Conservation (phyloP, 2,888 invertebrate genomes). For the Andrena marginata region DNA sequence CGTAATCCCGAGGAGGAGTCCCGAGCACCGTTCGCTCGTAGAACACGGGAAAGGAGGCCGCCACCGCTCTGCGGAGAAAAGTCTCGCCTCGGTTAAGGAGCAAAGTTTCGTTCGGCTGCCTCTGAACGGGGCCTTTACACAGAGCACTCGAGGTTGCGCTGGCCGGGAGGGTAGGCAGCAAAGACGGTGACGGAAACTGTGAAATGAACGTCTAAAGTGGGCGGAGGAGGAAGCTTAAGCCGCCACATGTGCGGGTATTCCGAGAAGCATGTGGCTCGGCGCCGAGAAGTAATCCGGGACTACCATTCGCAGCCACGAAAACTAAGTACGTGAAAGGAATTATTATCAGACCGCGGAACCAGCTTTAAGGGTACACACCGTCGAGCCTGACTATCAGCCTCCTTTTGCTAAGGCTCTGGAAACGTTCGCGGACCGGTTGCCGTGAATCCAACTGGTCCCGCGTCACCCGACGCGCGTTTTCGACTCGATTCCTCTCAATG, state of each 20-base stretch:
- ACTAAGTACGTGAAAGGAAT: constrained; percentile 65
- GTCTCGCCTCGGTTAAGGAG: constrained; percentile 41
- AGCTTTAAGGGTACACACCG: constrained; percentile 33
- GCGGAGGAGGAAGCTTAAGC: constrained; percentile 48
- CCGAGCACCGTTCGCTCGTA: neutral
- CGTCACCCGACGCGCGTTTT: constrained; percentile 9
- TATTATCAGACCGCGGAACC: constrained; percentile 60
- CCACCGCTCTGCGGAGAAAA: constrained; percentile 32
- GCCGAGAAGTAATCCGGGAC: constrained; percentile 56
- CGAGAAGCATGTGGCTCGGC: constrained; percentile 45
- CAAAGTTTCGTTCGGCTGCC: constrained; percentile 34
- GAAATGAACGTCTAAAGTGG: constrained; percentile 61
- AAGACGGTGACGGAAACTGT: constrained; percentile 60
- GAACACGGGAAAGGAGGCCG: constrained; percentile 9
- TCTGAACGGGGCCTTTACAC: constrained; percentile 6
- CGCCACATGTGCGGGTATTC: constrained; percentile 58
- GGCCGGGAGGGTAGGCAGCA: constrained; percentile 44
- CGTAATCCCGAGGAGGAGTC: constrained; percentile 12
- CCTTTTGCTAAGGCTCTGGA: constrained; percentile 3
- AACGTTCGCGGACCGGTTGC: constrained; percentile 38
- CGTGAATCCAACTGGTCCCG: constrained; percentile 36
- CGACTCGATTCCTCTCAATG: constrained; percentile 38
- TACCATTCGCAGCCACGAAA: constrained; percentile 56
- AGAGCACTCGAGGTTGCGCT: constrained; percentile 53
- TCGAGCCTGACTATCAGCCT: constrained; percentile 35